These are phyloP conservation scores for Corbicula japonica DNA, from an alignment of 2,888 invertebrate species.

Conservation along the genomic window DNA sequence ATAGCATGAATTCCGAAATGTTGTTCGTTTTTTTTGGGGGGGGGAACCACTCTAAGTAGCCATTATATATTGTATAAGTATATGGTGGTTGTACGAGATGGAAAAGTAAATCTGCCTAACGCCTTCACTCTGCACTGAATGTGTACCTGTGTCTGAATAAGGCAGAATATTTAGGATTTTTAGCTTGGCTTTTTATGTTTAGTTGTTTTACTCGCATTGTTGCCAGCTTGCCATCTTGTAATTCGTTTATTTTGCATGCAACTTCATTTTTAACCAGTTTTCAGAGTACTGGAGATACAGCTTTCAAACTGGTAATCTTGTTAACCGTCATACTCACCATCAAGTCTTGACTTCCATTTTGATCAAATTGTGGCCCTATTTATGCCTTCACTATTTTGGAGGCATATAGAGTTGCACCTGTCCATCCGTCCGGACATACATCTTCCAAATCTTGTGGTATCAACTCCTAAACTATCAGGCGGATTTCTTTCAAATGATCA, in stretches of 20 bases:
- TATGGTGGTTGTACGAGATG: slow-evolving; percentile 40
- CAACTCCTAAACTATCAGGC: too few relatives aligned
- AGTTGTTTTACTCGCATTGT: background rate
- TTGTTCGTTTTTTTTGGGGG: too few relatives aligned
- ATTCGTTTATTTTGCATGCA: background rate
- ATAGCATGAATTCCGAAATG: too few relatives aligned
- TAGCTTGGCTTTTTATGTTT: background rate
- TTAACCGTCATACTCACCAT: background rate
- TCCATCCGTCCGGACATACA: too few relatives aligned
- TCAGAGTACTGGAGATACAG: background rate
- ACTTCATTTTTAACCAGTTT: background rate
- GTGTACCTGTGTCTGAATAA: slow-evolving; percentile 27
- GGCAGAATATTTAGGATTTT: slow-evolving; percentile 3
- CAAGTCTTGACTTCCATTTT: background rate
- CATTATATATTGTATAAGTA: slow-evolving; percentile 10
- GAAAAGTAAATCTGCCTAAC: slow-evolving; percentile 22
- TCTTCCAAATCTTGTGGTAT: too few relatives aligned
- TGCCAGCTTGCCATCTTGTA: background rate
- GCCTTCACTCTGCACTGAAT: slow-evolving; percentile 23
- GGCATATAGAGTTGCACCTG: too few relatives aligned
- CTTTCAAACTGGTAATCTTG: background rate
- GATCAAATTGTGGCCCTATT: too few relatives aligned
- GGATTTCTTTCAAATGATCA: too few relatives aligned
- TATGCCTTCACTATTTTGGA: too few relatives aligned
- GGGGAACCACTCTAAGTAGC: slow-evolving; percentile 47